Evolutionary conservation across 1,140 invertebrate genomes (phyloP), one percentile per base, ranked within the genome.

Genomic region (Philaenus spumarius): DNA sequence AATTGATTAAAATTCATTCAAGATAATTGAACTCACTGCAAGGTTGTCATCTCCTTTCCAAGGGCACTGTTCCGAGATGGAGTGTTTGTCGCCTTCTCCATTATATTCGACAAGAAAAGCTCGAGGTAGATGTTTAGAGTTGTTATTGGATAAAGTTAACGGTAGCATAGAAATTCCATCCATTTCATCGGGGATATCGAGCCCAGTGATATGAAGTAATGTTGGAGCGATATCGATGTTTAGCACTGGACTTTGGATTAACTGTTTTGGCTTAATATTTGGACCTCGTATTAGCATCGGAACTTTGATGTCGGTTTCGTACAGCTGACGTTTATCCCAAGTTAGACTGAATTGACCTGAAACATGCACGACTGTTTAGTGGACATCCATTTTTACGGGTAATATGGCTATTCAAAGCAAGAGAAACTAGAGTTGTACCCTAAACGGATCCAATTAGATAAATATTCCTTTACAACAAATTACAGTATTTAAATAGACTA

Each of bases 341-440:
- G 91, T 85, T 73, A 92, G 79, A 20, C 85, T 82, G 72, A 92
- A 93, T 74, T 94, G 90, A 43, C 89, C 90, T 0, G 90, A 93
- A 0, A 89, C 87, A 64, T 86, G n/a, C n/a, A n/a, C n/a, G n/a
- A n/a, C n/a, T n/a, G n/a, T n/a, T n/a, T n/a, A n/a, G n/a, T n/a
- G n/a, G n/a, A n/a, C n/a, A n/a, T n/a, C n/a, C n/a, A n/a, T n/a
- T n/a, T n/a, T n/a, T n/a, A n/a, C n/a, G n/a, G n/a, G n/a, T n/a
- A n/a, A n/a, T n/a, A n/a, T n/a, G n/a, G n/a, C n/a, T n/a, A n/a
- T n/a, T n/a, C n/a, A n/a, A n/a, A n/a, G n/a, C n/a, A n/a, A n/a
- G n/a, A n/a, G n/a, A n/a, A n/a, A n/a, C n/a, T n/a, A n/a, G n/a
- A n/a, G n/a, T n/a, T n/a, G n/a, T n/a, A n/a, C n/a, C n/a, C n/a